Evolutionary conservation across 2,113 vertebrate genomes (phyloP).

Genomic region (Marmota flaviventris): DNA sequence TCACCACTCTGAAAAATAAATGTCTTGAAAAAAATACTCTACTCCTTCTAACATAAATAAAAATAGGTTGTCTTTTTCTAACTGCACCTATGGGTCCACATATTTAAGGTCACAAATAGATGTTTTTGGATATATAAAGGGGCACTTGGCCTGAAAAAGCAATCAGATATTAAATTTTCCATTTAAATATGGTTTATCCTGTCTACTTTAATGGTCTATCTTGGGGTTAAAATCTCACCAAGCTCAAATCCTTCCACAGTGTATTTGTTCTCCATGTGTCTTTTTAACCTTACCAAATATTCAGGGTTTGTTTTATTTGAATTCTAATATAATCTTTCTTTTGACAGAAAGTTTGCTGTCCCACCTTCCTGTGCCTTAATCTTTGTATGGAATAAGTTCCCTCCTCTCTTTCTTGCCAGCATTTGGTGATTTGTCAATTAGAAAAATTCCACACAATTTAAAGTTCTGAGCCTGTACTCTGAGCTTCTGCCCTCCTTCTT

Average conservation of each 20-base stretch:
- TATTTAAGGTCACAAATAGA: conserved; percentile 96
- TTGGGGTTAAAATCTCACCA: conserved; percentile 45
- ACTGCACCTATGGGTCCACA: conserved; percentile 90
- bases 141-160: conserved; percentile 91
- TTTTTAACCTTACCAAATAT: conserved; percentile 22
- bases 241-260: conserved; percentile 39
- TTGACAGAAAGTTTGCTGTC: conserved; percentile 33
- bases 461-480: background rate
- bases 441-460: conserved; percentile 32
- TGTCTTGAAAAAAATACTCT: conserved; percentile 92
- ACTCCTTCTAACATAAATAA: conserved; percentile 93
- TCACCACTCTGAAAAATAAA: conserved; percentile 93
- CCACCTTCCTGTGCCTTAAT: background rate
- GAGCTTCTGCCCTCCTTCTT: conserved; percentile 37
- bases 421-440: conserved; percentile 53
- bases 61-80: conserved; percentile 91
- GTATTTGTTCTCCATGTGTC: background rate
- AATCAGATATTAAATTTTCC: conserved; percentile 81
- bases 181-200: conserved; percentile 63
- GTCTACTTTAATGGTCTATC: background rate
- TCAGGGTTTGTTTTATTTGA: conserved; percentile 18
- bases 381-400: background rate
- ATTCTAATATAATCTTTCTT: conserved; percentile 14
- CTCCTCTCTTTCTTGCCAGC: background rate
- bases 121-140: conserved; percentile 92